Percentiles rank a stretch among this genome's conserved stretches.
Conservation (phyloP, 2,888 invertebrate genomes). For the Colostygia pectinataria region DNA sequence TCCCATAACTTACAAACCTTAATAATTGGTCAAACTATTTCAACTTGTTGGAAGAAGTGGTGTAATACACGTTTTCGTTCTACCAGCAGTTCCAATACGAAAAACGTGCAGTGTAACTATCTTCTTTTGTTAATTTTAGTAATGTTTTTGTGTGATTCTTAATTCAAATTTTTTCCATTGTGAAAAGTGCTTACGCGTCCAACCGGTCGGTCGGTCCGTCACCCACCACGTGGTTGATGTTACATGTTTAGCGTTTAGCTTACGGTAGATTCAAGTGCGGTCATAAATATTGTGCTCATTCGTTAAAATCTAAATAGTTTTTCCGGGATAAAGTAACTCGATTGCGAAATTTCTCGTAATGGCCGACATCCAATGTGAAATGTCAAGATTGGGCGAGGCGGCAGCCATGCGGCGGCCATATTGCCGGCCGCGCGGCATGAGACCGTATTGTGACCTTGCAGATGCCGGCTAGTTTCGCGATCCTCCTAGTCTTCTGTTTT, state of each 20-base stretch:
- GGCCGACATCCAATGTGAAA: slow-evolving; percentile 78
- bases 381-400: slow-evolving; percentile 83
- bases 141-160: slow-evolving; percentile 35
- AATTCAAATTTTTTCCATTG: slow-evolving; percentile 43
- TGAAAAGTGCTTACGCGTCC: slow-evolving; percentile 77
- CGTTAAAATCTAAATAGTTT: slow-evolving; percentile 4
- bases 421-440: slow-evolving; percentile 78
- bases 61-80: slow-evolving; percentile 22
- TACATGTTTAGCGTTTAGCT: slow-evolving; percentile 48
- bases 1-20: not conserved
- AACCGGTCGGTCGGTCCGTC: slow-evolving; percentile 61
- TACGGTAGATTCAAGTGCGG: not conserved
- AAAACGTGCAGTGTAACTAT: slow-evolving; percentile 32
- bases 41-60: slow-evolving; percentile 7
- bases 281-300: slow-evolving; percentile 13
- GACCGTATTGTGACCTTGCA: slow-evolving; percentile 68
- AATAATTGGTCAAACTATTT: not conserved
- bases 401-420: slow-evolving; percentile 79
- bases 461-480: slow-evolving; percentile 57
- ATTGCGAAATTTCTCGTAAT: slow-evolving; percentile 49
- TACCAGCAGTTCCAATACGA: slow-evolving; percentile 1
- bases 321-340: slow-evolving; percentile 21
- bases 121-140: slow-evolving; percentile 23
- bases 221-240: slow-evolving; percentile 79
- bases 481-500: slow-evolving; percentile 31